Evolutionary conservation across 2,888 invertebrate genomes (phyloP), one percentile per base, ranked within the genome.

Genomic region (Halocaridina rubra): DNA sequence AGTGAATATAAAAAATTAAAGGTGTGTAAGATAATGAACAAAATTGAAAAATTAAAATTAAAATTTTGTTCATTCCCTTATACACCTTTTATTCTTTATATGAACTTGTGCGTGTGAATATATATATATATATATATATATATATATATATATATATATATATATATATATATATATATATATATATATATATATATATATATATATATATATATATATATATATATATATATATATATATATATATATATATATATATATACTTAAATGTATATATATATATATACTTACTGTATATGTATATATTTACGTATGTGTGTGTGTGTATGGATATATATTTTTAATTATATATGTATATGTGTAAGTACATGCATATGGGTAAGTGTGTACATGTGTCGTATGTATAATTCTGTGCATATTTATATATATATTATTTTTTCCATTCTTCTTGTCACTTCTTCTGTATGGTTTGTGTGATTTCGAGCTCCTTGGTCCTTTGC

Each of bases 361-460:
- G n/a, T n/a, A n/a, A n/a, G n/a, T n/a, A n/a, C n/a, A 32, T 72
- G 24, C 33, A 29, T 72, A 32, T 72, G n/a, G 30, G 24, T 72
- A 32, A 32, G 24, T 72, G 24, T 72, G 24, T 72, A 32, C 33
- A 32, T 72, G 24, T 72, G 24, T 72, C n/a, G n/a, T 72, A 32
- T 72, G 24, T 72, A 32, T 72, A 32, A 32, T n/a, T 72, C 7
- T 72, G 24, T 72, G 24, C 33, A 32, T 72, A 32, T 72, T n/a
- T 72, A 53, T 75, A 24, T 53, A 53, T 75, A 53, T 75, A n/a
- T 75, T 75, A n/a, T 75, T 16, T 75, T 16, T 75, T n/a, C n/a
- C n/a, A n/a, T n/a, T n/a, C n/a, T n/a, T n/a, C n/a, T n/a, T n/a
- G n/a, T n/a, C n/a, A n/a, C n/a, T n/a, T n/a, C n/a, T n/a, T n/a